A percentile compares a stretch with the other conserved stretches of the same genome.
These are phyloP conservation scores for Phrynocephalus guinanensis DNA, from an alignment of 2,797 vertebrate species.

Conservation along the genomic window DNA sequence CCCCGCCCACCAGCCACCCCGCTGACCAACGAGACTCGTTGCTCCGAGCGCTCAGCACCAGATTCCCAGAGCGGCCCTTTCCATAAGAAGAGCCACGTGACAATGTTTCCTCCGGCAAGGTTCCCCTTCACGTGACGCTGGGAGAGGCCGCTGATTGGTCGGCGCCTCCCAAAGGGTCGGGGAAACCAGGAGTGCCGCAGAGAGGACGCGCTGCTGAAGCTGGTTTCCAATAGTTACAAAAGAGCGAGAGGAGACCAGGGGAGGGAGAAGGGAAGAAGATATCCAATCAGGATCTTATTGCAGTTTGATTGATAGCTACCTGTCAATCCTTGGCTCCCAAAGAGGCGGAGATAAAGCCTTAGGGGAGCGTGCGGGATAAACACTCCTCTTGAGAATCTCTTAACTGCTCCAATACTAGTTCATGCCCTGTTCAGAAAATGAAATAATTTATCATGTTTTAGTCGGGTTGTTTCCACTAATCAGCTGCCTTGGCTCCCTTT, in stretches of 20 bases:
- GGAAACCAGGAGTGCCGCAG: neutral
- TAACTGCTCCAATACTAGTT: too few species aligned
- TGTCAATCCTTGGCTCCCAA: neutral
- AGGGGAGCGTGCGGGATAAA: neutral
- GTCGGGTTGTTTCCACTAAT: too few species aligned
- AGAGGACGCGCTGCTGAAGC: constrained; percentile 29
- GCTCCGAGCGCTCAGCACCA: too few species aligned
- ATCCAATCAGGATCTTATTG: constrained; percentile 30
- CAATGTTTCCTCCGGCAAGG: neutral
- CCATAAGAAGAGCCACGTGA: neutral
- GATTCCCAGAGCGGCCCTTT: neutral
- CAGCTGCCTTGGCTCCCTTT: too few species aligned
- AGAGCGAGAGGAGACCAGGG: rapidly evolving
- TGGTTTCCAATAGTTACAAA: constrained; percentile 48
- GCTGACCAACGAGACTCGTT: too few species aligned
- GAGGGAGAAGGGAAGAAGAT: rapidly evolving
- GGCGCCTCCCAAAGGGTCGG: neutral
- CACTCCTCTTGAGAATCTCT: neutral
- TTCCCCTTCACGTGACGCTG: neutral
- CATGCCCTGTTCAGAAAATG: too few species aligned
- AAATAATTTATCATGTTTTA: too few species aligned
- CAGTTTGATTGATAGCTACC: neutral
- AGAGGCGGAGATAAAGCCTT: neutral
- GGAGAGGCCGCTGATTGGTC: neutral
- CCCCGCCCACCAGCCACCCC: neutral